Evolutionary conservation across 2,113 vertebrate species (phyloP).

Genomic region (Nibea albiflora): DNA sequence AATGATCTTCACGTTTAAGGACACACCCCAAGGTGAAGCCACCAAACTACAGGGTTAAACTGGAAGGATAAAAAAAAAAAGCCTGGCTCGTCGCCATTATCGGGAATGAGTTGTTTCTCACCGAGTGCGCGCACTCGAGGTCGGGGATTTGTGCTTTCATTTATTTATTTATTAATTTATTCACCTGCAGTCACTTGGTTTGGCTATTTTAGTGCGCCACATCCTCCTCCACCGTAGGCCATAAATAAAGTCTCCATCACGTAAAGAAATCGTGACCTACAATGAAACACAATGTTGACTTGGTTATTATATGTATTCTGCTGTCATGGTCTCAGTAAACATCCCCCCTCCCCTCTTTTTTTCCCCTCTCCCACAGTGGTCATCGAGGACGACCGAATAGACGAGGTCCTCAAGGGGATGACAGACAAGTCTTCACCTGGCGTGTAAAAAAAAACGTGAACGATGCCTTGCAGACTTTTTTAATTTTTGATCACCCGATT

Average conservation of each 20-base stretch:
- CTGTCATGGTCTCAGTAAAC: slow-evolving; percentile 26
- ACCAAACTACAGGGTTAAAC: slow-evolving; percentile 19
- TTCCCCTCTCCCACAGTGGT: slow-evolving; percentile 87
- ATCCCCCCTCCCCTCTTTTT: not conserved
- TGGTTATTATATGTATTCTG: not conserved
- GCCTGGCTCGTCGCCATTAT: slow-evolving; percentile 27
- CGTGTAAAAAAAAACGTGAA: slow-evolving; percentile 89
- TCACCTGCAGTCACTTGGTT: slow-evolving; percentile 32
- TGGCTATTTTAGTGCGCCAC: slow-evolving; percentile 16
- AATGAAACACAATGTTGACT: not conserved
- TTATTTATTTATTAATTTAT: slow-evolving; percentile 26
- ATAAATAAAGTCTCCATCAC: not conserved
- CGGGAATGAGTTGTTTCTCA: slow-evolving; percentile 45
- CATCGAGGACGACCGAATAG: slow-evolving; percentile 99
- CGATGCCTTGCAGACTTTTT: slow-evolving; percentile 87
- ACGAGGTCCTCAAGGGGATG: slow-evolving; percentile 98
- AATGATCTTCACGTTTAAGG: slow-evolving; percentile 20
- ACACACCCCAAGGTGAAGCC: slow-evolving; percentile 55
- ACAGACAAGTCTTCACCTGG: slow-evolving; percentile 96
- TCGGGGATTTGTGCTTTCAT: slow-evolving; percentile 30
- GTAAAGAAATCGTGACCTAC: not conserved
- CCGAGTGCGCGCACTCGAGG: slow-evolving; percentile 10
- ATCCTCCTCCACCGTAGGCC: not conserved
- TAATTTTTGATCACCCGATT: slow-evolving; percentile 87
- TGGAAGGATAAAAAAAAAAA: not conserved